These are phyloP conservation scores for Lates calcarifer DNA, from an alignment of 2,113 vertebrate genomes.

Conservation along the genomic window DNA sequence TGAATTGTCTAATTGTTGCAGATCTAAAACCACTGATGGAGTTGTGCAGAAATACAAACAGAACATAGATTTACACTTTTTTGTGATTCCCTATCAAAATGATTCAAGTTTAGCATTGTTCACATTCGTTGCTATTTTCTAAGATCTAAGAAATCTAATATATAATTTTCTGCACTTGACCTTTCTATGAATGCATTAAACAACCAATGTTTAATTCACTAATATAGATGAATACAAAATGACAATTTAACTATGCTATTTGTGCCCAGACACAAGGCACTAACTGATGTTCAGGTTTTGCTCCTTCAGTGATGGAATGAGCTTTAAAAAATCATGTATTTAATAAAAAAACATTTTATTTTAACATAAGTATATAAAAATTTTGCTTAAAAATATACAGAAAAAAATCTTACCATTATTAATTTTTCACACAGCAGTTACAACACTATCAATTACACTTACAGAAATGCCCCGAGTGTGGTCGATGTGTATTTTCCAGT, in stretches of 20 bases:
- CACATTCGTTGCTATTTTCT: no score
- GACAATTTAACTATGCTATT: not conserved
- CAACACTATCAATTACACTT: not conserved
- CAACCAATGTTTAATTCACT: not conserved
- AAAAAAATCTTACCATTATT: not conserved
- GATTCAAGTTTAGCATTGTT: no score
- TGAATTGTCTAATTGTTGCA: no score
- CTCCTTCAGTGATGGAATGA: slow-evolving; percentile 2
- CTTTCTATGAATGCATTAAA: not conserved
- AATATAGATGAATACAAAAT: not conserved
- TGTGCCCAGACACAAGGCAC: not conserved
- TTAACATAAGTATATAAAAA: not conserved
- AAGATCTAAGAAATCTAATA: not conserved
- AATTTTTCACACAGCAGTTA: slow-evolving; percentile 6
- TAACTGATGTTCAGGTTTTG: not conserved
- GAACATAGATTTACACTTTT: no score
- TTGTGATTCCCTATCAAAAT: no score
- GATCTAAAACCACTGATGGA: not conserved
- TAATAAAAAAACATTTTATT: slow-evolving; percentile 49
- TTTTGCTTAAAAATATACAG: not conserved
- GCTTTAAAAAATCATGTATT: not conserved
- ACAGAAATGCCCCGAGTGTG: slow-evolving; percentile 25
- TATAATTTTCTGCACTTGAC: no score
- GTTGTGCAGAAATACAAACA: no score
- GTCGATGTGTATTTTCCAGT: slow-evolving; percentile 28